These are phyloP conservation scores for Acrocephalus kingi DNA, from an alignment of 2,113 vertebrate genomes.

Conservation along the genomic window DNA sequence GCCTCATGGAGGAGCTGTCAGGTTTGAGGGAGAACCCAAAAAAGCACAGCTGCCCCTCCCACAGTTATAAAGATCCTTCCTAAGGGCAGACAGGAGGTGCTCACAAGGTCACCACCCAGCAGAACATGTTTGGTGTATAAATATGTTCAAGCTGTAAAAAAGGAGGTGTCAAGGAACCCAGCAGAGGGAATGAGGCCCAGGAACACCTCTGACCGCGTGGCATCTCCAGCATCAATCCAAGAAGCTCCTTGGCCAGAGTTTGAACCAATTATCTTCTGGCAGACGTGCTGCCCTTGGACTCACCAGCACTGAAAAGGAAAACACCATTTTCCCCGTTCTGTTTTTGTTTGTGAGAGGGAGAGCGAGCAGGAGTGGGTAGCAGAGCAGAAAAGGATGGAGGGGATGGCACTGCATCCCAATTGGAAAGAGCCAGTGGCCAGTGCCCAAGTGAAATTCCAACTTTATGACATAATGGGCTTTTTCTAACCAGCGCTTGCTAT, in stretches of 20 bases:
- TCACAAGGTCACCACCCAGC: not conserved
- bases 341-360: not conserved
- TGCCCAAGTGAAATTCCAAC: slow-evolving; percentile 57
- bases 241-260: not conserved
- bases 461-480: slow-evolving; percentile 65
- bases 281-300: not conserved
- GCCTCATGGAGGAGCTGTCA: rapidly evolving
- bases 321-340: not conserved
- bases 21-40: not conserved
- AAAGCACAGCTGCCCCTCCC: not conserved
- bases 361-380: not conserved
- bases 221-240: not conserved
- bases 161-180: not conserved
- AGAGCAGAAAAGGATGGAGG: not conserved
- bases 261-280: slow-evolving; percentile 20
- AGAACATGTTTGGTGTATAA: not conserved
- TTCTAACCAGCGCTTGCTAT: slow-evolving; percentile 55
- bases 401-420: not conserved
- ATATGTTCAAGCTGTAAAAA: not conserved
- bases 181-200: not conserved
- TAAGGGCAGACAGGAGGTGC: not conserved
- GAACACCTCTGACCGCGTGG: not conserved
- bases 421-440: slow-evolving; percentile 42
- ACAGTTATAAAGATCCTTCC: not conserved
- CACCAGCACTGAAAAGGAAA: not conserved